phyloP scores from a whole-genome alignment of 2,888 invertebrate species.

The Andrena trimmerana region DNA sequence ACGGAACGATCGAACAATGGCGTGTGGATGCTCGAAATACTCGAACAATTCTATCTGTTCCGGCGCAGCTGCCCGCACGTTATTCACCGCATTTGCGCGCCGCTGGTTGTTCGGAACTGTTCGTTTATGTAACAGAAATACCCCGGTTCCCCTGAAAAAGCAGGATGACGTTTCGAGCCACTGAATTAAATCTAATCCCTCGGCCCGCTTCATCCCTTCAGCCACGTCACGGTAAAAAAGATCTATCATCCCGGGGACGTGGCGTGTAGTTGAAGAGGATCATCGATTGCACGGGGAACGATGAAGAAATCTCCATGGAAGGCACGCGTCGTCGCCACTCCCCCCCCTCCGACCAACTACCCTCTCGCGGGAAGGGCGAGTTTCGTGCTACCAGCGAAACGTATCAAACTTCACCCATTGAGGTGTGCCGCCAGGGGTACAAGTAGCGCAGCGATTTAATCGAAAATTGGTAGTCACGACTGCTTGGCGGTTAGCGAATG shows the following conservation, averaged over 20 bases:
- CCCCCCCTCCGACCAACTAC: background rate
- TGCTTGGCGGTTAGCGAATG: background rate
- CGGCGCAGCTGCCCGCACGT: constrained; percentile 28
- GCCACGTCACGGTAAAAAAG: no score
- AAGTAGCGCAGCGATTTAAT: constrained; percentile 3
- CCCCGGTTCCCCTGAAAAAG: background rate
- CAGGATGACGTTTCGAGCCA: background rate
- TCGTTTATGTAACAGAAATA: constrained; percentile 23
- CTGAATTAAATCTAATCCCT: background rate
- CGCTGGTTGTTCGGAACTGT: constrained; percentile 5
- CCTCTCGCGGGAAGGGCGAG: background rate
- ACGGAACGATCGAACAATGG: constrained; percentile 36
- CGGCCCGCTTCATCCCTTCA: background rate
- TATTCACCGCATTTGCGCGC: background rate
- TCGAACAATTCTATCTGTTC: constrained; percentile 49
- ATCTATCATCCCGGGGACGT: background rate
- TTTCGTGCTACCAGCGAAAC: background rate
- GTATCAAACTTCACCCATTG: constrained; percentile 2
- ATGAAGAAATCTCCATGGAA: background rate
- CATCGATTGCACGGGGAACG: background rate
- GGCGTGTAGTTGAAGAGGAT: background rate
- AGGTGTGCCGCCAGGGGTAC: background rate
- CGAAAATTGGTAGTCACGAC: constrained; percentile 17
- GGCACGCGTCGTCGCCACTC: background rate
- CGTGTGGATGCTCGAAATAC: constrained; percentile 27